phyloP scores from a whole-genome alignment of 1,140 invertebrate genomes.

The Zaprionus taronus region DNA sequence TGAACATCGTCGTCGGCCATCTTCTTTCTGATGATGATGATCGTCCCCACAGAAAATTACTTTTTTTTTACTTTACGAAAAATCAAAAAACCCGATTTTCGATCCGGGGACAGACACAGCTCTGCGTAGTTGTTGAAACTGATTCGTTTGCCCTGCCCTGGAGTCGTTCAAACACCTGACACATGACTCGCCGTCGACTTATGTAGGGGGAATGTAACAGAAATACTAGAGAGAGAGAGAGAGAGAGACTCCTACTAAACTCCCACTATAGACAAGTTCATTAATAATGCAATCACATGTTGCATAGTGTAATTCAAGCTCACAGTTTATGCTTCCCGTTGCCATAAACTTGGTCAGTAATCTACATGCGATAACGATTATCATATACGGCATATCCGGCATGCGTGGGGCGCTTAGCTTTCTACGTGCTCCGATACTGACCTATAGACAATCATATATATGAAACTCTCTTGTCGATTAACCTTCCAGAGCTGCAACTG shows the following conservation, averaged over 20 bases:
- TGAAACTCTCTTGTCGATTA: background rate
- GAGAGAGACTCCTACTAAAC: background rate
- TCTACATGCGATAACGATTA: slow-evolving; percentile 48
- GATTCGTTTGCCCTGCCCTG: background rate
- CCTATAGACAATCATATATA: background rate
- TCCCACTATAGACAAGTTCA: slow-evolving; percentile 19
- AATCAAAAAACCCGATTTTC: slow-evolving; percentile 13
- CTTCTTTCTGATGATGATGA: background rate
- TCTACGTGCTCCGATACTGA: slow-evolving; percentile 17
- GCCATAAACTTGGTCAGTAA: slow-evolving; percentile 33
- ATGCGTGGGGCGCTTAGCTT: slow-evolving; percentile 31
- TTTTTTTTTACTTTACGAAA: slow-evolving; percentile 13
- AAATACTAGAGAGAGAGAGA: background rate
- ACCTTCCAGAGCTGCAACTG: background rate
- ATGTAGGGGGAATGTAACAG: background rate
- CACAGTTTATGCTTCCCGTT: slow-evolving; percentile 53
- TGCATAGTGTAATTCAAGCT: slow-evolving; percentile 11
- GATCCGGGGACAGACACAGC: background rate
- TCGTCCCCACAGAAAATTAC: background rate
- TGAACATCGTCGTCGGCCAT: slow-evolving; percentile 86
- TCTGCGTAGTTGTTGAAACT: slow-evolving; percentile 17
- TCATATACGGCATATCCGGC: slow-evolving; percentile 91
- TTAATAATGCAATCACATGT: slow-evolving; percentile 25
- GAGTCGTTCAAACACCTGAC: slow-evolving; percentile 3
- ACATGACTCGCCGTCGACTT: slow-evolving; percentile 15